A percentile compares a stretch with the other conserved stretches of the same genome.
Conservation (phyloP, 2,888 invertebrate genomes). For the Hydrotaea cyrtoneurina region DNA sequence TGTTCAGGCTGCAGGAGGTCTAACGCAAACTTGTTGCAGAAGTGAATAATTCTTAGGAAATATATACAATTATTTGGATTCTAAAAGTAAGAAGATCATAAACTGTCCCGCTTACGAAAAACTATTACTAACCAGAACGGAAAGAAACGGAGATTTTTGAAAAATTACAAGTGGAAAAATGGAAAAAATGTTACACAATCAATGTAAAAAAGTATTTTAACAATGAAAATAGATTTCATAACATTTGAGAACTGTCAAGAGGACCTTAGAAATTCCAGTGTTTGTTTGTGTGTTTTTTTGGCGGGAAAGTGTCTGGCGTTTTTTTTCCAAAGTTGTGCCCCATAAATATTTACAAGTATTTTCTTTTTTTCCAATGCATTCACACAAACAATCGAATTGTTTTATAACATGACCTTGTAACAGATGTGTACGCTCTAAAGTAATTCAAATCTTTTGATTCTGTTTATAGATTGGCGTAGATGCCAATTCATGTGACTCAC, state of each 20-base stretch:
- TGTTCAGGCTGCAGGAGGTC: slow-evolving; percentile 37
- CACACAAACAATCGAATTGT: not conserved
- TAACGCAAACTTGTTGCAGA: not conserved
- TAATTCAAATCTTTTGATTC: not conserved
- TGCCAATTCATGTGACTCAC: slow-evolving; percentile 6
- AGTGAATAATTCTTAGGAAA: not conserved
- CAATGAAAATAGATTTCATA: too few species aligned
- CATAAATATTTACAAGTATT: not conserved
- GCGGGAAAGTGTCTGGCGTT: not conserved
- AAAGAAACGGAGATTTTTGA: not conserved
- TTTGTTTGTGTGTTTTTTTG: too few species aligned
- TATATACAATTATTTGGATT: not conserved
- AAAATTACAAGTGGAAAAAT: too few species aligned
- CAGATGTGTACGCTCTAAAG: not conserved
- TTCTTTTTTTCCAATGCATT: too few species aligned
- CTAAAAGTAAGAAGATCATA: not conserved
- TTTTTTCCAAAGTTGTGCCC: not conserved
- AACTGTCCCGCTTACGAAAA: not conserved
- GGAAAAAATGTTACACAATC: not conserved
- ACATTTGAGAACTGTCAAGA: too few species aligned
- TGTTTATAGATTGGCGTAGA: slow-evolving; percentile 13
- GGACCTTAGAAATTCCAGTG: too few species aligned
- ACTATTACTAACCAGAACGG: not conserved
- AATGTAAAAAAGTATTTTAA: not conserved
- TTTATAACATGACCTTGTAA: slow-evolving; percentile 12